Percentiles rank a stretch among this genome's conserved stretches.
These are phyloP conservation scores for Teleogryllus oceanicus DNA, from an alignment of 2,888 invertebrate genomes.

Conservation along the genomic window DNA sequence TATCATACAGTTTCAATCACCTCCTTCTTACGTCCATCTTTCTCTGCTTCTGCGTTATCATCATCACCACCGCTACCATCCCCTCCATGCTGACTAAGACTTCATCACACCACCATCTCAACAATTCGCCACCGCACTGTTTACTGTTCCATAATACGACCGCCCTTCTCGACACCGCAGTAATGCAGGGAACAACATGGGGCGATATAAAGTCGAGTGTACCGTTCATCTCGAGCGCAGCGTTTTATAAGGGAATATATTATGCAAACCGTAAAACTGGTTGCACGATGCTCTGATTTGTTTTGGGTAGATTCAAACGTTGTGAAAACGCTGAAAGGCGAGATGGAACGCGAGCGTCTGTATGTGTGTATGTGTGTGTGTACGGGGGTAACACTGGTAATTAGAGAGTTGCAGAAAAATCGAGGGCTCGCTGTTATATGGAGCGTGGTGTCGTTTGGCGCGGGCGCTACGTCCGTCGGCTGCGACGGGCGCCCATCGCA, in stretches of 20 bases:
- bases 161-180: too few relatives aligned
- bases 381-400: not conserved
- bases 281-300: constrained; percentile 8
- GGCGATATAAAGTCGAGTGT: too few relatives aligned
- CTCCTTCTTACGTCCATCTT: too few relatives aligned
- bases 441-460: not conserved
- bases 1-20: too few relatives aligned
- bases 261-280: constrained; percentile 18
- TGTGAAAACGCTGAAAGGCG: constrained; percentile 4
- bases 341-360: not conserved
- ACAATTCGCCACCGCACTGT: too few relatives aligned
- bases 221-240: too few relatives aligned
- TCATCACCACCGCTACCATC: too few relatives aligned
- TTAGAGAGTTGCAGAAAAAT: constrained; percentile 1
- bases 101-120: too few relatives aligned
- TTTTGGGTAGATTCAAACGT: not conserved
- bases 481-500: not conserved
- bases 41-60: too few relatives aligned
- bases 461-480: not conserved
- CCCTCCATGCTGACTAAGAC: too few relatives aligned
- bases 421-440: not conserved
- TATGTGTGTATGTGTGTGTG: not conserved
- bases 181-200: too few relatives aligned
- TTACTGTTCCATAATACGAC: too few relatives aligned
- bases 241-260: constrained; percentile 6